Evolutionary conservation across 1,140 invertebrate genomes (phyloP), one percentile per base, ranked within the genome.

Genomic region (Telenomus remus): DNA sequence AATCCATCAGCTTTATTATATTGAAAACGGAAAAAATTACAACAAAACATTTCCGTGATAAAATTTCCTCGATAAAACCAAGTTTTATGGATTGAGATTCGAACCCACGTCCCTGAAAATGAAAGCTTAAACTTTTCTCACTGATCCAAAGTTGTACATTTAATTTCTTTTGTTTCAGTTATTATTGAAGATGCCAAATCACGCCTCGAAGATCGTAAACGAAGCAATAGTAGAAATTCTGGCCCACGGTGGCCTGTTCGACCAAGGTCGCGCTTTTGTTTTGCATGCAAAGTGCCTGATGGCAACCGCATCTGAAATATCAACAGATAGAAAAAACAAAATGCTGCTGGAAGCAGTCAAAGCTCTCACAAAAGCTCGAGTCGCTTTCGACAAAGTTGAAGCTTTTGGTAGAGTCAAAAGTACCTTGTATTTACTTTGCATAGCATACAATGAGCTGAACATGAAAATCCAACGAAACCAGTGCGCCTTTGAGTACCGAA

Each of bases 161-260:
- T 27, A 42, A 66, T 55, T 53, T 27, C 12, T 72, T 72, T 78
- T 91, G 9, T 1, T 63, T 71, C 86, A 96, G 87, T 84, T 96
- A 12, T 87, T 92, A 50, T 91, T 95, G 87, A 91, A 91, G 12
- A 91, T 95, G 82, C 91, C 93, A 0, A 89, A 90, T 63, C 94
- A 95, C 85, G 94, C 94, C 0, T 84, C 95, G 14, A 87, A 89
- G 44, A 85, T 95, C 1, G 89, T 95, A 0, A 91, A 94, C 59
- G 90, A 91, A 74, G 90, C 91, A 33, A 90, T 96, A 76, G 89
- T 92, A 0, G 89, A 91, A 43, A 91, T 96, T 43, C 89, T 96
- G 76, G 91, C 94, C 11, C 93, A 96, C 79, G 95, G 95, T 0
- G 93, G 92, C n/a, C 87, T 91, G n/a, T 95, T 92, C 76, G 95